phyloP scores from a whole-genome alignment of 2,113 vertebrate genomes.

The Origma solitaria region DNA sequence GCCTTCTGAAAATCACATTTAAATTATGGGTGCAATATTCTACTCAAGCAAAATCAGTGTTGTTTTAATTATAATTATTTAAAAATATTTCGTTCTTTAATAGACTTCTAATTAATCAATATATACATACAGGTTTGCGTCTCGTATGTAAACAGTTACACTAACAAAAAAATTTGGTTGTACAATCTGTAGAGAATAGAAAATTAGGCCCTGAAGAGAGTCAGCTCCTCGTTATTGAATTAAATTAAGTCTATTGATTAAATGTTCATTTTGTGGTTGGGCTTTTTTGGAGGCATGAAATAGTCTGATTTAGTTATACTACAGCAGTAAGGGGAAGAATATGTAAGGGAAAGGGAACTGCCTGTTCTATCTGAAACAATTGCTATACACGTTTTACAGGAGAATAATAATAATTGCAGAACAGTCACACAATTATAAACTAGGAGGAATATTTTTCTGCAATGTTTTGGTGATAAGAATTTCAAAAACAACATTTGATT shows the following conservation, averaged over 20 bases:
- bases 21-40: neutral
- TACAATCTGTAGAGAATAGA: neutral
- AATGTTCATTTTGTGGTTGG: neutral
- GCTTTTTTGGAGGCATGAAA: neutral
- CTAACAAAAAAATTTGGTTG: neutral
- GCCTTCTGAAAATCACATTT: neutral
- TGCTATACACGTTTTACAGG: neutral
- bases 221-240: neutral
- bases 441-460: neutral
- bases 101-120: neutral
- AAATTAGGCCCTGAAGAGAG: neutral
- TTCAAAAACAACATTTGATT: neutral
- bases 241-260: conserved; percentile 32
- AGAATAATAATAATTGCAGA: neutral
- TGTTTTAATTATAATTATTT: neutral
- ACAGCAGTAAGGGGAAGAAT: neutral
- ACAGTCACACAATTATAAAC: neutral
- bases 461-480: neutral
- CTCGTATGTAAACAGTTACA: neutral
- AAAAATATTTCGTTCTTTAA: neutral
- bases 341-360: neutral
- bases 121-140: neutral
- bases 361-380: neutral
- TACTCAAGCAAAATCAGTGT: neutral
- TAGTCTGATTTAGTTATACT: neutral